Percentiles rank a stretch among this genome's conserved stretches.
Evolutionary conservation across 1,140 invertebrate genomes (phyloP).

Genomic region (Mamestra configurata): DNA sequence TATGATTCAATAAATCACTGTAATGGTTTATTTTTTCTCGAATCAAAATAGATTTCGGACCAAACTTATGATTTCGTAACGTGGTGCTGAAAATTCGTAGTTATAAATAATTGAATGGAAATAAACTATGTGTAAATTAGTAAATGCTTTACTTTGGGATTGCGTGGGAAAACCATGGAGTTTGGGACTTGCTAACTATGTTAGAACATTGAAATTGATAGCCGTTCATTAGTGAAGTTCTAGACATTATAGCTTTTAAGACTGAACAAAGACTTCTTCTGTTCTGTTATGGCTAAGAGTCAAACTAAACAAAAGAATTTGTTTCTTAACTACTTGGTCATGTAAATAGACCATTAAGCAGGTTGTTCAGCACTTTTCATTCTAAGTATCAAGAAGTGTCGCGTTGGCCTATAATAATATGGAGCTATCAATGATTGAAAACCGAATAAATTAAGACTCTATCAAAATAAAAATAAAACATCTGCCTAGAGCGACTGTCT

Average conservation of each 20-base stretch:
- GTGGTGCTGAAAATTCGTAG: background rate
- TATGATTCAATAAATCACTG: conserved; percentile 26
- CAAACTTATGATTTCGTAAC: background rate
- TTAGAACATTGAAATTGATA: conserved; percentile 16
- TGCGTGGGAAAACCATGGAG: background rate
- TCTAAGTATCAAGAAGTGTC: background rate
- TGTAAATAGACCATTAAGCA: background rate
- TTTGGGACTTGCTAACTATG: background rate
- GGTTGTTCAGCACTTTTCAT: background rate
- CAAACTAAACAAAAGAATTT: background rate
- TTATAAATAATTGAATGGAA: background rate
- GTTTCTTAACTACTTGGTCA: background rate
- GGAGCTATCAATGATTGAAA: no score
- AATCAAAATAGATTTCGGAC: background rate
- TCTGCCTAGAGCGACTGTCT: no score
- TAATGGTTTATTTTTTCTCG: conserved; percentile 31
- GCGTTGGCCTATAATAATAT: no score
- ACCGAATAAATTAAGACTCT: no score
- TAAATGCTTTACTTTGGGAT: background rate
- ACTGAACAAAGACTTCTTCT: background rate
- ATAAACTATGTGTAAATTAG: conserved; percentile 28
- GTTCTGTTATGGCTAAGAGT: background rate
- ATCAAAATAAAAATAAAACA: no score
- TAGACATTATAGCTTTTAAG: conserved; percentile 4
- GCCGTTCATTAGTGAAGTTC: conserved; percentile 41